A percentile compares a stretch with the other conserved stretches of the same genome.
Conservation (phyloP, 2,888 invertebrate genomes). For the Gandaritis pyraliata region DNA sequence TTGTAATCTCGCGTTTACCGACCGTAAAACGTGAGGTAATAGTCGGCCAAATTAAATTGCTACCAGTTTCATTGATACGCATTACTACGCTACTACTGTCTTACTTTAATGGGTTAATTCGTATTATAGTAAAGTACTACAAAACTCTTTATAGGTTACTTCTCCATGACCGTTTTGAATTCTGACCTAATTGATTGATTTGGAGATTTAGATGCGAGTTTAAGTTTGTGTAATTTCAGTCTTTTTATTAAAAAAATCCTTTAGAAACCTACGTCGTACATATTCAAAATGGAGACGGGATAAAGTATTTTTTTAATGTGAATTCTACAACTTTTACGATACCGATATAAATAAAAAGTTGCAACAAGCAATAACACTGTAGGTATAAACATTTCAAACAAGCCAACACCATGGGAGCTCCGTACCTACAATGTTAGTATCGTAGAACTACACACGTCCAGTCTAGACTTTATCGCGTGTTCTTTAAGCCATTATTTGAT, state of each 20-base stretch:
- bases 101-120: slow-evolving; percentile 23
- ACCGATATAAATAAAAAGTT: not conserved
- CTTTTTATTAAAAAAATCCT: too few species aligned
- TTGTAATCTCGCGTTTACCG: slow-evolving; percentile 70
- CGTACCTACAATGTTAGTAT: slow-evolving; percentile 19
- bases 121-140: not conserved
- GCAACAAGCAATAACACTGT: slow-evolving; percentile 24
- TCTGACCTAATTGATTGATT: too few species aligned
- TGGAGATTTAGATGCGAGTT: too few species aligned
- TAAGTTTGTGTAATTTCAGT: too few species aligned
- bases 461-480: slow-evolving; percentile 44
- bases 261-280: too few species aligned
- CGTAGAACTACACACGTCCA: slow-evolving; percentile 26
- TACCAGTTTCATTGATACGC: slow-evolving; percentile 52
- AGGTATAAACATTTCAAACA: slow-evolving; percentile 5
- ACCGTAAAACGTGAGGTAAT: slow-evolving; percentile 63
- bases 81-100: slow-evolving; percentile 44
- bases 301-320: too few species aligned
- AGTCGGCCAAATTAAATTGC: slow-evolving; percentile 62
- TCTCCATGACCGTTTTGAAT: too few species aligned
- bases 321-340: not conserved
- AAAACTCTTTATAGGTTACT: too few species aligned
- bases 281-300: too few species aligned
- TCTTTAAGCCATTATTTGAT: slow-evolving; percentile 37
- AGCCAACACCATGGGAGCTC: slow-evolving; percentile 23